Conservation (phyloP, 2,113 vertebrate genomes). For the Mystacornis crossleyi region DNA sequence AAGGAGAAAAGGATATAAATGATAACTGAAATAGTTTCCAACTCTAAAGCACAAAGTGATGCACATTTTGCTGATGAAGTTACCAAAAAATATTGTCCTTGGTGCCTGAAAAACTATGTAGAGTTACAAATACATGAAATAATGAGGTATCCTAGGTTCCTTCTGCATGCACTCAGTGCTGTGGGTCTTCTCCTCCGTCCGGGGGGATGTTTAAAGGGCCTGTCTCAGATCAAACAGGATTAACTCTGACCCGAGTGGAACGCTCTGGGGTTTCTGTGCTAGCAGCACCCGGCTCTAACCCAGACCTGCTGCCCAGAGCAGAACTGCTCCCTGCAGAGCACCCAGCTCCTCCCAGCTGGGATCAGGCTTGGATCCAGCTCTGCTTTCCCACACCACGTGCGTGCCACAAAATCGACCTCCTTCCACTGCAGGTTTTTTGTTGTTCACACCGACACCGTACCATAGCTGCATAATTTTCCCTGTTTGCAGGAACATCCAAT, state of each 20-base stretch:
- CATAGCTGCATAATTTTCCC: neutral
- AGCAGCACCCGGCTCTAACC: neutral
- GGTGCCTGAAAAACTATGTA: neutral
- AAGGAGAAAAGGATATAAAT: neutral
- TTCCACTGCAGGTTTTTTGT: neutral
- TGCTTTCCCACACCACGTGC: no score
- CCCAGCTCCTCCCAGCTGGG: conserved; percentile 46
- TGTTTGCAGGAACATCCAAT: neutral
- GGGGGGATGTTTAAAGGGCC: neutral
- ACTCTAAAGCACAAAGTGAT: neutral
- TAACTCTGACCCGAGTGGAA: conserved; percentile 15
- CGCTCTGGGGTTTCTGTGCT: conserved; percentile 1
- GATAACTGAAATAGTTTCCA: neutral
- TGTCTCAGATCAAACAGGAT: conserved; percentile 23
- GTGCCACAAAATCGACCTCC: neutral
- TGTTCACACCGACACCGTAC: no score
- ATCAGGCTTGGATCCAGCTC: no score
- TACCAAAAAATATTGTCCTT: neutral
- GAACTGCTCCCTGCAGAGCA: conserved; percentile 15
- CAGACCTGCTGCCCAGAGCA: neutral
- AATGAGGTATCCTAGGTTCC: neutral
- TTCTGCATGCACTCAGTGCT: neutral
- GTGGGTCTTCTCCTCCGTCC: neutral
- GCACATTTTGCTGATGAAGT: conserved; percentile 6
- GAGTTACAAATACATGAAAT: neutral